Percentiles rank a stretch among this genome's conserved stretches.
These are phyloP conservation scores for Agonum fuliginosum DNA, from an alignment of 2,888 invertebrate genomes.

Conservation along the genomic window DNA sequence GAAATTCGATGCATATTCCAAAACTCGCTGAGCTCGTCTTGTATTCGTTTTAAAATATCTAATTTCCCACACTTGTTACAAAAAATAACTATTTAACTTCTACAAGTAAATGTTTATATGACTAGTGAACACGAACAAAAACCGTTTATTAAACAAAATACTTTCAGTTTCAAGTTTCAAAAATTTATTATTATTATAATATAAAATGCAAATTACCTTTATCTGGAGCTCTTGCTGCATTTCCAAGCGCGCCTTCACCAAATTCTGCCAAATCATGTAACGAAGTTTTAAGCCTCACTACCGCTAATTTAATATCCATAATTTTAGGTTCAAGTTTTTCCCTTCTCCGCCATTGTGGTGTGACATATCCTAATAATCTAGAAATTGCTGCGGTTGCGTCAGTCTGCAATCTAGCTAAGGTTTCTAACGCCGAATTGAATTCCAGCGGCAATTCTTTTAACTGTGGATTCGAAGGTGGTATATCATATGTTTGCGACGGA, in stretches of 20 bases:
- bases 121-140: too few relatives aligned
- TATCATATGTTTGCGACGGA: constrained; percentile 75
- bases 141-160: not conserved
- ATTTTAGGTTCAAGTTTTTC: constrained; percentile 86
- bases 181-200: not conserved
- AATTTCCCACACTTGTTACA: too few relatives aligned
- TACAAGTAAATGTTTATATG: too few relatives aligned
- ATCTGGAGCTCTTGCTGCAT: constrained; percentile 88
- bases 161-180: not conserved
- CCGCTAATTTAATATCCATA: constrained; percentile 89
- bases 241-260: constrained; percentile 90
- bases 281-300: constrained; percentile 84
- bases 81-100: too few relatives aligned
- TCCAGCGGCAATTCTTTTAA: constrained; percentile 83
- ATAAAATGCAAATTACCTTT: constrained; percentile 75
- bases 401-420: constrained; percentile 82
- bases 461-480: constrained; percentile 73
- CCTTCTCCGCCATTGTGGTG: constrained; percentile 87
- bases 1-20: too few relatives aligned
- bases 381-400: constrained; percentile 90
- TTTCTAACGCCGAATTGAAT: constrained; percentile 84
- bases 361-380: constrained; percentile 85
- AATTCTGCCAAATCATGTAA: constrained; percentile 92
- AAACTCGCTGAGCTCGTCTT: too few relatives aligned
- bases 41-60: too few relatives aligned